Evolutionary conservation across 2,888 invertebrate genomes (phyloP), one percentile per base, ranked within the genome.

Genomic region (Drosophila hamatofila): DNA sequence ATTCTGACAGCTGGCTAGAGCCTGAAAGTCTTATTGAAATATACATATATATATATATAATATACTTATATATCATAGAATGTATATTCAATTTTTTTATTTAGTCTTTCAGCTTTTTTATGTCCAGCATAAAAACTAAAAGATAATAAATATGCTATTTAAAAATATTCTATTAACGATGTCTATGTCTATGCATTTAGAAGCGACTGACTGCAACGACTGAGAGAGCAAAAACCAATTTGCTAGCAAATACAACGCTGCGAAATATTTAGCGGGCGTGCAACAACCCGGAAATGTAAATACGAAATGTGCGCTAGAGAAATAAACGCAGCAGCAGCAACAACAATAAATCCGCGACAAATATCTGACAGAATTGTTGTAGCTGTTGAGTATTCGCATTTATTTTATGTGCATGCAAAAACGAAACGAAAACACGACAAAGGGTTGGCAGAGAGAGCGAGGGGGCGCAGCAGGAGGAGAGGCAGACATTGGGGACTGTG

Each of bases 361-460:
- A 79, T 69, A 73, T 59, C 64, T 70, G 61, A 76, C 70, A 70
- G 73, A 70, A 66, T 72, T 69, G 72, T 66, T 78, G 75, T 72
- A 62, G 59, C 46, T 49, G 51, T 54, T 73, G 62, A 70, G 65
- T 58, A 52, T 65, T 81, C 51, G 78, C 87, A 83, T 87, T 83
- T 84, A 77, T 80, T 80, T 79, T 71, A 85, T 88, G 73, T 83
- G 83, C 83, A 84, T 84, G 84, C 83, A 78, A 79, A 82, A 85
- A 68, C 71, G 81, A 88, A 83, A 51, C 66, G 81, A 82, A 77
- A 82, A 78, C 77, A 73, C 75, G 74, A 57, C 67, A 67, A 73
- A 78, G 69, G 67, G 55, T 25, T 39, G 44, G 55, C 44, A 44
- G 44, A 48, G 44, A 5, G 33, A 2, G 11, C 33, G 37, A 11